A percentile compares a stretch with the other conserved stretches of the same genome.
Conservation (phyloP, 2,797 vertebrate species). For the Squalus acanthias region DNA sequence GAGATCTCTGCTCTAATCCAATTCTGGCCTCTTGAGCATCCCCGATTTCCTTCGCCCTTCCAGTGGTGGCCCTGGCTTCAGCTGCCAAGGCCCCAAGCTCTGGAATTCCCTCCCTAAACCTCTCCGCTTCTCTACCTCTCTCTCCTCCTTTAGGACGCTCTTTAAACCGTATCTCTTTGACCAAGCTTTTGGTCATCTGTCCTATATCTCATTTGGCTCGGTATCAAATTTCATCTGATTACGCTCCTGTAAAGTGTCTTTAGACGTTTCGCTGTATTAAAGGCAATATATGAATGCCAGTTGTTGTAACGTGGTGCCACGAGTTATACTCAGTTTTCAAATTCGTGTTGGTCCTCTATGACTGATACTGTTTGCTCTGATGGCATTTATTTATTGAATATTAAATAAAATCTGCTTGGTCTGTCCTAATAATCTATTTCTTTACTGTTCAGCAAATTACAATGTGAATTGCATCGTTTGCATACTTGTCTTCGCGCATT, state of each 20-base stretch:
- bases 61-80: not conserved
- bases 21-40: not conserved
- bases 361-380: not conserved
- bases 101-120: not conserved
- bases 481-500: too few species aligned
- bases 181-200: not conserved
- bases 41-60: not conserved
- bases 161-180: not conserved
- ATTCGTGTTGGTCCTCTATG: not conserved
- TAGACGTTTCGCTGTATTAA: not conserved
- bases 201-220: not conserved
- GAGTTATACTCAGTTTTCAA: not conserved
- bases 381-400: not conserved
- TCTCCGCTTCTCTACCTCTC: not conserved
- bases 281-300: not conserved
- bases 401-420: not conserved
- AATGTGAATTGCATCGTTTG: too few species aligned
- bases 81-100: not conserved
- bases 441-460: too few species aligned
- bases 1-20: not conserved
- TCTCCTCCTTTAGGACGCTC: not conserved
- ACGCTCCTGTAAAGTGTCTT: not conserved
- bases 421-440: not conserved
- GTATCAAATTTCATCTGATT: not conserved
- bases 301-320: not conserved